Evolutionary conservation across 2,113 vertebrate species (phyloP).

Genomic region (Tricholaema leucomelas): DNA sequence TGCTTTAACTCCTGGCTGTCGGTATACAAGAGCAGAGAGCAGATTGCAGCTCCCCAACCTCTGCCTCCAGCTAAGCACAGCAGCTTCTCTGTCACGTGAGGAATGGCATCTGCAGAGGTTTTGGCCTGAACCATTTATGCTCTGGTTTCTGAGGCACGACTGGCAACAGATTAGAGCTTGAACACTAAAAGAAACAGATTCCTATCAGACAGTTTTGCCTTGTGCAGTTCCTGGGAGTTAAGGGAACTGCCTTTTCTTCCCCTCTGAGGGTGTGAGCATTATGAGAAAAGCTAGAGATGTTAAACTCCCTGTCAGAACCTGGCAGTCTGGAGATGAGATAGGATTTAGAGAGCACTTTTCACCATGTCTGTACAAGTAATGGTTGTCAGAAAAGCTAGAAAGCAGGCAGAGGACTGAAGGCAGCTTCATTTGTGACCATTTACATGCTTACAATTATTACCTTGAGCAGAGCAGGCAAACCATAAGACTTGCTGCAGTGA

Average conservation of each 20-base stretch:
- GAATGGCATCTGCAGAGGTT: background rate
- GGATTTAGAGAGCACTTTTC: background rate
- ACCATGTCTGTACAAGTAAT: background rate
- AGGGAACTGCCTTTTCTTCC: background rate
- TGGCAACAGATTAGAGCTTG: background rate
- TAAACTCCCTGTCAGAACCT: background rate
- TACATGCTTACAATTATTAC: slow-evolving; percentile 10
- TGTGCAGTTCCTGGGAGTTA: background rate
- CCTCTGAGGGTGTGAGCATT: background rate
- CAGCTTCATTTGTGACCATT: background rate
- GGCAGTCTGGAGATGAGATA: background rate
- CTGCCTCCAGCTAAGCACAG: background rate
- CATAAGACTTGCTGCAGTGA: background rate
- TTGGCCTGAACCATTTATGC: background rate
- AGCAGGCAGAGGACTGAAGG: background rate
- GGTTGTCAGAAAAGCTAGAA: background rate
- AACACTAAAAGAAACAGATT: background rate
- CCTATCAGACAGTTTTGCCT: background rate
- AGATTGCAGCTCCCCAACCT: background rate
- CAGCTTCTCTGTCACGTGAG: background rate
- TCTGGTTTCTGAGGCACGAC: background rate
- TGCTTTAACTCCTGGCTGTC: background rate
- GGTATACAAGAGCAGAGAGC: background rate
- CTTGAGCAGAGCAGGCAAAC: background rate
- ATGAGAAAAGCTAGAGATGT: background rate